Base-by-base conservation (phyloP, 1,140 invertebrate species). In the Ephestia elutella region DNA sequence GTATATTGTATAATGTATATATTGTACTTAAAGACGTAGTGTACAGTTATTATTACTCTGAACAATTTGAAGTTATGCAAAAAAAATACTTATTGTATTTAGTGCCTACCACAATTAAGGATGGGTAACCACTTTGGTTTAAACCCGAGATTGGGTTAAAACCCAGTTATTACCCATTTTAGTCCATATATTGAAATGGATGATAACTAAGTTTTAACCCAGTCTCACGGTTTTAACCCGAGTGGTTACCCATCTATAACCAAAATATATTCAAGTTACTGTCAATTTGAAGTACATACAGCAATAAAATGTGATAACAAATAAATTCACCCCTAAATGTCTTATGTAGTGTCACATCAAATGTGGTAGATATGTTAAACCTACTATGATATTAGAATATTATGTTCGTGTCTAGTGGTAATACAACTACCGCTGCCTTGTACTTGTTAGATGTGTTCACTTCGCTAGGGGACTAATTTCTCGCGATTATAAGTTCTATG, bases 251-350 rank as follows among this genome's bases (percentile, higher is more conserved):
- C n/a, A n/a, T n/a, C n/a, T n/a, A n/a, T n/a, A n/a, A n/a, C n/a
- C n/a, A n/a, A n/a, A n/a, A n/a, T 44, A 44, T 5, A 15, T 44
- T 44, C 38, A 17, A 15, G 13, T 44, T 44, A 44, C 2, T 44
- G 38, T 44, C 38, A 44, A 44, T 44, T 15, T 44, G 15, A 44
- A n/a, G 13, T 44, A 44, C 13, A 17, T n/a, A 44, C 38, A 44
- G 38, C 38, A 44, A 44, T 44, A 44, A 44, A 44, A 44, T 44
- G 38, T 44, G 38, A 44, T 44, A 44, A 44, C 13, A 10, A 32
- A 32, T 15, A 44, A n/a, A 15, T 15, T n/a, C 38, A 44, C 1
- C 15, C 32, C 11, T 38, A 38, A 38, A 38, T 44, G n/a, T 44
- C 15, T 44, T 44, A 35, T 35, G 10, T 9, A 35, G 38, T 44